These are phyloP conservation scores for Paratrypauchen microcephalus DNA, from an alignment of 2,797 vertebrate species.

Conservation along the genomic window DNA sequence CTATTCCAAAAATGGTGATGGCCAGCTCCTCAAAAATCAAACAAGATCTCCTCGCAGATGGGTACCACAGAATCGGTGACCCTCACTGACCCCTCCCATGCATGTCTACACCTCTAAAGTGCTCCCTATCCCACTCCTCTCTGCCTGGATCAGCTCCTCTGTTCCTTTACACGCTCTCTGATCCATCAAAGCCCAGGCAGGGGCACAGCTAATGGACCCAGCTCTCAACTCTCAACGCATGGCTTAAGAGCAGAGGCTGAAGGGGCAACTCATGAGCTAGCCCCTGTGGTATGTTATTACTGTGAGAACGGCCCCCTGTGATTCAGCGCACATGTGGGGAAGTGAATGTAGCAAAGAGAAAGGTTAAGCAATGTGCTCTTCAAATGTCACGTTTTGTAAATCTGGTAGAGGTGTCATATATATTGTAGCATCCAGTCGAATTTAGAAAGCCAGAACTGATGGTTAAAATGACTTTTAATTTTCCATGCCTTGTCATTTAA, in stretches of 20 bases:
- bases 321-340: constrained; percentile 3
- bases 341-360: not conserved
- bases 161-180: constrained; percentile 52
- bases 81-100: constrained; percentile 21
- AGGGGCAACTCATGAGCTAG: constrained; percentile 46
- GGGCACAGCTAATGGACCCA: constrained; percentile 58
- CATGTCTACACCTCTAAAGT: constrained; percentile 26
- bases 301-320: constrained; percentile 32
- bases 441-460: no score
- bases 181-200: constrained; percentile 55
- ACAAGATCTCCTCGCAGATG: constrained; percentile 32
- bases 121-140: constrained; percentile 31
- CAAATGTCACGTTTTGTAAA: constrained; percentile 2
- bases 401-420: not conserved
- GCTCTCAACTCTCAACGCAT: constrained; percentile 39
- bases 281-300: constrained; percentile 54
- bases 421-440: no score
- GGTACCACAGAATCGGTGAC: constrained; percentile 49
- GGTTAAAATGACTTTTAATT: no score
- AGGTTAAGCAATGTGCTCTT: not conserved
- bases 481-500: no score
- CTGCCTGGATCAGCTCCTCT: constrained; percentile 30
- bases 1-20: not conserved
- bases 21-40: not conserved
- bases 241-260: constrained; percentile 50